Evolutionary conservation across 2,113 vertebrate species (phyloP).

Genomic region (Malurus cyaneus): DNA sequence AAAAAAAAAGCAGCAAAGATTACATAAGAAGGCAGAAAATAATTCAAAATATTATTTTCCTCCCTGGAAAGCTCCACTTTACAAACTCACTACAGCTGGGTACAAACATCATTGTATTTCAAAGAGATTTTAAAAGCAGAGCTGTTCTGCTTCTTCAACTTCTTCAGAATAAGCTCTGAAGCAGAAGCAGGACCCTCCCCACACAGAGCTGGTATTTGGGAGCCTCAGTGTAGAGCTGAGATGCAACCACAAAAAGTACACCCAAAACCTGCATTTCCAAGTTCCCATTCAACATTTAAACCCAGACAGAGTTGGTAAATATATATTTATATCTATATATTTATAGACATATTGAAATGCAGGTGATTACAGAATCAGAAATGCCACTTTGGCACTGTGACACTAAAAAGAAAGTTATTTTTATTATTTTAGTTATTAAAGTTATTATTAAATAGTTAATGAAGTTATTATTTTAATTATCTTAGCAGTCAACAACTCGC

Average conservation of each 20-base stretch:
- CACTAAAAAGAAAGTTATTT: neutral
- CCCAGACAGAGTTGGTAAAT: neutral
- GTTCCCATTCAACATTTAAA: neutral
- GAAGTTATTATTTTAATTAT: too few relatives aligned
- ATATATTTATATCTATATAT: too few relatives aligned
- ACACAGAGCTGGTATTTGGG: neutral
- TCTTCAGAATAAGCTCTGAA: neutral
- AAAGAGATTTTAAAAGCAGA: neutral
- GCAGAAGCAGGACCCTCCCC: neutral
- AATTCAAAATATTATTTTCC: neutral
- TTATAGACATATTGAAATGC: neutral
- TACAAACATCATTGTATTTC: neutral
- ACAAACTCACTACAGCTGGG: neutral
- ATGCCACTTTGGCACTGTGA: neutral
- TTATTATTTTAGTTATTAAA: neutral
- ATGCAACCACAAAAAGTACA: neutral
- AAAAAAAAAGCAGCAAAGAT: neutral
- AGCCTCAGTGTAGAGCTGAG: neutral
- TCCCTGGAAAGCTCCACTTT: neutral
- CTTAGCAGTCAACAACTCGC: neutral
- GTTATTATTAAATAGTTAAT: too few relatives aligned
- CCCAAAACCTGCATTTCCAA: neutral
- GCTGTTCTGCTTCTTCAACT: neutral
- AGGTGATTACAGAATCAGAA: neutral
- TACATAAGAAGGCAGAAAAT: accelerated